Evolutionary conservation across 53 echinoderm and acorn worm genomes (phyloP), one percentile per base, ranked within the genome.

Genomic region (Arbacia lixula): DNA sequence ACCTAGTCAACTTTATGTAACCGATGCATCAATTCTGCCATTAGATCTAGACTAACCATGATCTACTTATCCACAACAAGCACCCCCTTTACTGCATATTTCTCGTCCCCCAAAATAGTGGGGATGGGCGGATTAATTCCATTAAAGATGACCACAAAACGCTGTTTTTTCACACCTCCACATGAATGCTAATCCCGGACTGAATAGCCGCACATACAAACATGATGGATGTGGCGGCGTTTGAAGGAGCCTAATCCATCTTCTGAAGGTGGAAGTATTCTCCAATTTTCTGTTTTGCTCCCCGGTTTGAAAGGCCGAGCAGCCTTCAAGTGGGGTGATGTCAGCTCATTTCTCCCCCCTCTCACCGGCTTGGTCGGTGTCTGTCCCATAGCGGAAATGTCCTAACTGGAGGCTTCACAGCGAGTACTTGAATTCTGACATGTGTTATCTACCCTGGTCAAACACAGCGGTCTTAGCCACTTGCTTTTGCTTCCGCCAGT

Each of bases 51-150:
- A n/a, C n/a, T n/a, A n/a, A n/a, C n/a, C n/a, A n/a, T n/a, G n/a
- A n/a, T n/a, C n/a, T n/a, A n/a, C n/a, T n/a, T n/a, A n/a, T n/a
- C n/a, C n/a, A n/a, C n/a, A n/a, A n/a, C n/a, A n/a, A n/a, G n/a
- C n/a, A n/a, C n/a, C n/a, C n/a, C n/a, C n/a, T n/a, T n/a, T n/a
- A n/a, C n/a, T n/a, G n/a, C n/a, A n/a, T n/a, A n/a, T n/a, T n/a
- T n/a, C n/a, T n/a, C n/a, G n/a, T n/a, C n/a, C n/a, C n/a, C n/a
- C n/a, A n/a, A n/a, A n/a, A n/a, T n/a, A 14, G 8, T n/a, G n/a
- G n/a, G n/a, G n/a, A n/a, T n/a, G n/a, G n/a, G n/a, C 10, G 40
- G 60, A 77, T 77, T 58, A 77, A 77, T 77, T 77, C 77, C 56
- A 77, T 77, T 77, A 60, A 77, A 77, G 56, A 77, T 40, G 39